Base-by-base conservation (phyloP, 2,888 invertebrate species). In the Argyra leucocephala region DNA sequence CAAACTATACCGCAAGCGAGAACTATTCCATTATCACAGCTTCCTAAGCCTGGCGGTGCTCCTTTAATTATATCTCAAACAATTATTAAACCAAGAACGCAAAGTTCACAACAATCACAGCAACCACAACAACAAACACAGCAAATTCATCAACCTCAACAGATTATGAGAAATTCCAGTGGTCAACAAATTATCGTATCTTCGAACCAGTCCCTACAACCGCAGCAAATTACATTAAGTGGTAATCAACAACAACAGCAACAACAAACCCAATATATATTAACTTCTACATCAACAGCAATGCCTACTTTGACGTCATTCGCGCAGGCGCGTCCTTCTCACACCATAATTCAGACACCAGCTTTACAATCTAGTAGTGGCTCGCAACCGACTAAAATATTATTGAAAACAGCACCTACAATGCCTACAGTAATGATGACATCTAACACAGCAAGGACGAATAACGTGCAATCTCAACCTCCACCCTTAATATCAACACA, bases 61-160 rank as follows among this genome's bases (percentile, higher is more conserved):
- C 78, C 78, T 4, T 78, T 79, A 4, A 79, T 79, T 18, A 78
- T 79, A 58, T 79, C 78, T 18, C 78, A 79, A 71, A 79, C 79
- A 23, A 79, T 79, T 21, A 79, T 79, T 65, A 78, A 79, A 68
- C 79, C 79, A 12, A 48, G 26, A 62, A 26, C 15, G 48, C 23
- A 31, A 15, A 60, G 59, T 22, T 18, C 37, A 66, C 63, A 64
- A 48, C 68, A 26, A 66, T n/a, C 64, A 65, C 75, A 73, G 24
- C 72, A 73, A 22, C 74, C 70, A 15, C 70, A 68, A 18, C 67
- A 68, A n/a, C 69, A 68, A 18, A 70, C 70, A 22, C 69, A 66
- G 12, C 67, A 67, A 62, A 10, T n/a, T 7, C 21, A 18, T 36
- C 31, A 15, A 26, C 61, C 18, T n/a, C 66, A 48, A 36, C 63